These are phyloP conservation scores for Oscheius sp. DNA, from an alignment of 1,140 invertebrate species.

Conservation along the genomic window DNA sequence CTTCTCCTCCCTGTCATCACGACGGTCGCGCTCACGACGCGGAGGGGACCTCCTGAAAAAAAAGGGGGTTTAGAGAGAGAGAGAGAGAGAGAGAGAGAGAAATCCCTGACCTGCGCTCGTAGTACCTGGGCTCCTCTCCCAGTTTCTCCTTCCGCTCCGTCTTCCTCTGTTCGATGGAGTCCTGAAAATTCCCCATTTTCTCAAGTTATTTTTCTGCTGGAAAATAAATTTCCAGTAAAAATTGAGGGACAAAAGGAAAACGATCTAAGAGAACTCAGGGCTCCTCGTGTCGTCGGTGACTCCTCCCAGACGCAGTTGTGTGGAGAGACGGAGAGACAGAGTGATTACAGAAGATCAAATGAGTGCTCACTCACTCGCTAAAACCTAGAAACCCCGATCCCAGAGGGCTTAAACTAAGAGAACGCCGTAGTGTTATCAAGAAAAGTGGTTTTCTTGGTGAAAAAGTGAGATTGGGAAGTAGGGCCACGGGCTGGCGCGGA, in stretches of 20 bases:
- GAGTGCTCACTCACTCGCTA: constrained; percentile 12
- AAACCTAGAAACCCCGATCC: neutral
- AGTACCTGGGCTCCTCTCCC: neutral
- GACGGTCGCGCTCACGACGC: constrained; percentile 14
- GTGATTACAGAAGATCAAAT: too few relatives aligned
- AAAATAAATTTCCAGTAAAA: neutral
- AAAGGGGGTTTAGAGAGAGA: too few relatives aligned
- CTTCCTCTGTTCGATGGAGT: constrained; percentile 52
- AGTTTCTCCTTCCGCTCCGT: constrained; percentile 27
- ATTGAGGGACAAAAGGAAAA: neutral
- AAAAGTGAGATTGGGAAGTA: too few relatives aligned
- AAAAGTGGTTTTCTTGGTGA: too few relatives aligned
- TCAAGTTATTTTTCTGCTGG: neutral
- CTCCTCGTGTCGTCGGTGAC: too few relatives aligned
- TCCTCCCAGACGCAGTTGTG: too few relatives aligned
- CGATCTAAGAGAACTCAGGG: too few relatives aligned
- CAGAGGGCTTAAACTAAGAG: too few relatives aligned
- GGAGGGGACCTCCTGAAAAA: constrained; percentile 23
- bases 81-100: neutral
- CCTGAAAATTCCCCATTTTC: constrained; percentile 20
- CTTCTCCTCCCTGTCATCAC: constrained; percentile 21
- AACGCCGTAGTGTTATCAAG: too few relatives aligned
- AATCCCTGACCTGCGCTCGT: constrained; percentile 3
- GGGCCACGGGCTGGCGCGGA: too few relatives aligned
- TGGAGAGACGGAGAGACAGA: too few relatives aligned